Conservation (phyloP, 2,888 invertebrate species). For the Buathra laborator region DNA sequence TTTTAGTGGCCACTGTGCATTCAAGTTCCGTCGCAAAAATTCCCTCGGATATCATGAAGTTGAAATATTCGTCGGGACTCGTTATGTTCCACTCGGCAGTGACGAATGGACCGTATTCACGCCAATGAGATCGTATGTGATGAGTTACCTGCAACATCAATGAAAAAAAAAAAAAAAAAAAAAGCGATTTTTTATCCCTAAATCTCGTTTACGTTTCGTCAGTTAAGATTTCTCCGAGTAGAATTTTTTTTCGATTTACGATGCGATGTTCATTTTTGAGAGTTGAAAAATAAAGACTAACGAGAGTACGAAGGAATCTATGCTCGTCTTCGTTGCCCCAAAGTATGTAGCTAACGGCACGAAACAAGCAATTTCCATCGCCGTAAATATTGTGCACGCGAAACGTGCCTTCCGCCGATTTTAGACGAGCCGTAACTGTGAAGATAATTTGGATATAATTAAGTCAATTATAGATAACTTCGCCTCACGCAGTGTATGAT, state of each 20-base stretch:
- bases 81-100: slow-evolving; percentile 81
- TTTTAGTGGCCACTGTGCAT: slow-evolving; percentile 79
- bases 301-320: slow-evolving; percentile 76
- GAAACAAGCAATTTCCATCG: slow-evolving; percentile 83
- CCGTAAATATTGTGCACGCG: slow-evolving; percentile 81
- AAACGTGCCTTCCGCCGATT: slow-evolving; percentile 79
- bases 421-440: slow-evolving; percentile 77
- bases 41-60: slow-evolving; percentile 79
- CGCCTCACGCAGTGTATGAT: neutral
- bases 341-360: slow-evolving; percentile 80
- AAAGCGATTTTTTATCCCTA: neutral
- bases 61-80: slow-evolving; percentile 74
- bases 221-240: neutral
- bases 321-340: slow-evolving; percentile 81
- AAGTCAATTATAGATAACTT: neutral
- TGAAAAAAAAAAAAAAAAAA: neutral
- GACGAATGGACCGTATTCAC: slow-evolving; percentile 79
- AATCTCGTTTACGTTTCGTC: neutral
- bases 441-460: slow-evolving; percentile 31
- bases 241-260: neutral
- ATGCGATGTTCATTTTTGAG: neutral
- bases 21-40: slow-evolving; percentile 81
- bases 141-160: slow-evolving; percentile 76
- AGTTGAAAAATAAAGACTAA: slow-evolving; percentile 58
- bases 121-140: slow-evolving; percentile 79